phyloP scores from a whole-genome alignment of 1,140 invertebrate species.

The Hydropsyche tenuis region DNA sequence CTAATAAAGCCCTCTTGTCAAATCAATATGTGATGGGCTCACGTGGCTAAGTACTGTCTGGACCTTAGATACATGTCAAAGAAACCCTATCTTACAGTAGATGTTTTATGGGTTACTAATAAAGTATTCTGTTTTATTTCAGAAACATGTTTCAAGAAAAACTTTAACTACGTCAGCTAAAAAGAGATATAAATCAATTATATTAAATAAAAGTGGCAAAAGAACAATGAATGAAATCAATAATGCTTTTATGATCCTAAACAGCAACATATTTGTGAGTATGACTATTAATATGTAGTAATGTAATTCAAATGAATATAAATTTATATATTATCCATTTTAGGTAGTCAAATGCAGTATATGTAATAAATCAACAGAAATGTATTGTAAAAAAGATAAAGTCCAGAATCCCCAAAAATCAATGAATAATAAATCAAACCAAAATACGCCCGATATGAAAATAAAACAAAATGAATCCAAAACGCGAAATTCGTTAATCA shows the following conservation, averaged over 20 bases:
- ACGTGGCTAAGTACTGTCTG: too few relatives aligned
- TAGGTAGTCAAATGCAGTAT: not conserved
- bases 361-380: not conserved
- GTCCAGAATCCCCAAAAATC: not conserved
- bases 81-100: too few relatives aligned
- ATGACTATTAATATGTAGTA: not conserved
- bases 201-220: constrained; percentile 1
- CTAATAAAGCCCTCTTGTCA: too few relatives aligned
- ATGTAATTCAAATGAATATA: not conserved
- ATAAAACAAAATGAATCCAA: not conserved
- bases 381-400: not conserved
- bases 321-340: not conserved
- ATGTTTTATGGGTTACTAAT: too few relatives aligned
- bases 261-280: not conserved
- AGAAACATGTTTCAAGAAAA: not conserved
- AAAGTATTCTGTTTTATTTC: constrained; percentile 1
- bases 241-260: not conserved
- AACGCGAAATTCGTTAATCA: not conserved
- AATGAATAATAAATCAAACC: not conserved
- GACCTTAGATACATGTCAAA: too few relatives aligned
- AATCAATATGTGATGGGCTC: too few relatives aligned
- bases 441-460: not conserved
- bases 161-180: not conserved
- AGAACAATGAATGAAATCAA: not conserved
- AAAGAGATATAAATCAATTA: constrained; percentile 15